These are phyloP conservation scores for Argopecten irradians DNA, from an alignment of 1,140 invertebrate genomes.

Conservation along the genomic window DNA sequence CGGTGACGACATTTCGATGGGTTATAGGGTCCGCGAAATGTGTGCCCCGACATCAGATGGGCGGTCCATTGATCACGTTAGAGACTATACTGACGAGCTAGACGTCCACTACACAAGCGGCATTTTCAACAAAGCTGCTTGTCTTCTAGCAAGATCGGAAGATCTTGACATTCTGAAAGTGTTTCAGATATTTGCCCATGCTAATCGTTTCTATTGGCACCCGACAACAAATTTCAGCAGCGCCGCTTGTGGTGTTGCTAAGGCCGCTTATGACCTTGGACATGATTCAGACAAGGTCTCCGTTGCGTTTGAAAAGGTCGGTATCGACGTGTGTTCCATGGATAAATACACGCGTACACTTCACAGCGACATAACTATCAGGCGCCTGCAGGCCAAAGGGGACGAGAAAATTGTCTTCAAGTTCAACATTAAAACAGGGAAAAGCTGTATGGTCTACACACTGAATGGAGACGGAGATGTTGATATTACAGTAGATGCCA, in stretches of 20 bases:
- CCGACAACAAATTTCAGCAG: conserved; percentile 44
- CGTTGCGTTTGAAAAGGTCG: conserved; percentile 46
- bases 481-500: not conserved
- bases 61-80: conserved; percentile 52
- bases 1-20: not conserved
- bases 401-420: not conserved
- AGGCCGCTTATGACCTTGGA: conserved; percentile 60
- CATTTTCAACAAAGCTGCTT: conserved; percentile 57
- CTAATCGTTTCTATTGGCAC: conserved; percentile 64
- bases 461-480: not conserved
- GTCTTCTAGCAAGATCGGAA: conserved; percentile 31
- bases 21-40: conserved; percentile 25
- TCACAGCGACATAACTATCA: conserved; percentile 10
- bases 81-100: conserved; percentile 46
- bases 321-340: conserved; percentile 51
- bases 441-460: not conserved
- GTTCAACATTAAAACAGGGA: not conserved
- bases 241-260: conserved; percentile 59
- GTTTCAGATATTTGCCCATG: conserved; percentile 56
- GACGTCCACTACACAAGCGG: conserved; percentile 58
- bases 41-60: conserved; percentile 37
- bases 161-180: conserved; percentile 42
- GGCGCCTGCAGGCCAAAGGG: not conserved
- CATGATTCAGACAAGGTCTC: conserved; percentile 29
- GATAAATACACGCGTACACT: conserved; percentile 37